Base-by-base conservation (phyloP, 1,140 invertebrate species). In the Drosophila pandora region DNA sequence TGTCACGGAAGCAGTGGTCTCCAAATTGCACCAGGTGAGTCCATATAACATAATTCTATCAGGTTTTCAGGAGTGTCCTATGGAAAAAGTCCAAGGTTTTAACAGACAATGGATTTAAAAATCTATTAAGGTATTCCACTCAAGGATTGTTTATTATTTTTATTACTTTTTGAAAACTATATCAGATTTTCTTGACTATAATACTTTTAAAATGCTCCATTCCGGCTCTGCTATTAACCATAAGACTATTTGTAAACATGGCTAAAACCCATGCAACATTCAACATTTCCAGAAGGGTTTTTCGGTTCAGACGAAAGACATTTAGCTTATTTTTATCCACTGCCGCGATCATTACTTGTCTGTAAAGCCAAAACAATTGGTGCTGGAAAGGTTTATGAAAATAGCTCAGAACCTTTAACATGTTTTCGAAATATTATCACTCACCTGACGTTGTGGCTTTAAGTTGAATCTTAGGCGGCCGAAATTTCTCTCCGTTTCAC, bases 1-100 rank as follows among this genome's bases (percentile, higher is more conserved):
- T 78, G 94, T 94, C 21, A 93, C 93, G 65, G 94, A 94, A 57
- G 91, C 92, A 3, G 92, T 94, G 23, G 94, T 94, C 3, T 93
- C 93, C 23, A 92, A 93, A 63, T 89, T 94, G 32, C 94, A 94
- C 83, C 93, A 94, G 78, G 92, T 92, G 90, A 78, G 56, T 41
- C 10, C 41, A 2, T 17, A n/a, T 7, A 8, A 32, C 30, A 32
- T 39, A 39, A 39, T 39, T 37, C 8, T 17, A 17, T 17, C 17
- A 17, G 17, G 17, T 17, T 17, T 17, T 17, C 1, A 1, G 17
- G 17, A 0, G 17, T 0, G 17, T 17, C 17, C 17, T 17, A 17
- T 1, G 17, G 17, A 17, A 17, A 17, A 17, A 1, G 17, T 17
- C 17, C 17, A 17, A 17, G 17, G 17, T 17, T 17, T 17, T 17